Evolutionary conservation across 2,888 invertebrate species (phyloP).

Genomic region (Acanthosoma haemorrhoidale): DNA sequence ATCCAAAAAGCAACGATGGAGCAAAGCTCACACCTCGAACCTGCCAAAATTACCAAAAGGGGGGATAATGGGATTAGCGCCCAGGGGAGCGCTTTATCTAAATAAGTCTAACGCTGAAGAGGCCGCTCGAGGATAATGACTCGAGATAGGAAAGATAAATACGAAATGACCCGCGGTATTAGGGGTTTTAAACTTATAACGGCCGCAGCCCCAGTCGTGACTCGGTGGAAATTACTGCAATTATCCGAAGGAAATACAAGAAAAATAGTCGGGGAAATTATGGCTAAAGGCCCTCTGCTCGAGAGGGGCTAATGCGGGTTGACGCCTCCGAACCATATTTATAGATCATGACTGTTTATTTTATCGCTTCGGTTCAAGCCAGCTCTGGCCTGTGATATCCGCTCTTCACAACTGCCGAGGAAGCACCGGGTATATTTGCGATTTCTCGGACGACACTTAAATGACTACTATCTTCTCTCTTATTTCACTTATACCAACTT

Average conservation of each 20-base stretch:
- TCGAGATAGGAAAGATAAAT: constrained; percentile 20
- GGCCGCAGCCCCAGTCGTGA: neutral
- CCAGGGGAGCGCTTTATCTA: neutral
- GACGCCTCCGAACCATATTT: constrained; percentile 19
- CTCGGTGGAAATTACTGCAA: constrained; percentile 7
- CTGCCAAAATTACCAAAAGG: neutral
- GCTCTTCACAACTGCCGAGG: no score
- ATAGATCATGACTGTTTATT: neutral
- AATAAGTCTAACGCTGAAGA: neutral
- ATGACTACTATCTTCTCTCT: no score
- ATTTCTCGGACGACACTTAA: no score
- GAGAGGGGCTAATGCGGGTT: neutral
- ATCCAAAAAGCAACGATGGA: neutral
- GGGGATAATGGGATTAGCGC: neutral
- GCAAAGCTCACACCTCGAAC: neutral
- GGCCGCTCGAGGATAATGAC: neutral
- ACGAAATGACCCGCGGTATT: neutral
- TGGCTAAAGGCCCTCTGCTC: no score
- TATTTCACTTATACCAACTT: no score
- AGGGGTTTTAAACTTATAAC: neutral
- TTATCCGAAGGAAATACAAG: constrained; percentile 17
- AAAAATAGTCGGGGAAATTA: constrained; percentile 2
- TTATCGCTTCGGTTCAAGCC: no score
- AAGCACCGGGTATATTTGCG: no score
- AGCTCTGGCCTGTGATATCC: no score